Percentiles rank a stretch among this genome's conserved stretches.
phyloP scores from a whole-genome alignment of 2,888 invertebrate species.

The Abscondita cerata region DNA sequence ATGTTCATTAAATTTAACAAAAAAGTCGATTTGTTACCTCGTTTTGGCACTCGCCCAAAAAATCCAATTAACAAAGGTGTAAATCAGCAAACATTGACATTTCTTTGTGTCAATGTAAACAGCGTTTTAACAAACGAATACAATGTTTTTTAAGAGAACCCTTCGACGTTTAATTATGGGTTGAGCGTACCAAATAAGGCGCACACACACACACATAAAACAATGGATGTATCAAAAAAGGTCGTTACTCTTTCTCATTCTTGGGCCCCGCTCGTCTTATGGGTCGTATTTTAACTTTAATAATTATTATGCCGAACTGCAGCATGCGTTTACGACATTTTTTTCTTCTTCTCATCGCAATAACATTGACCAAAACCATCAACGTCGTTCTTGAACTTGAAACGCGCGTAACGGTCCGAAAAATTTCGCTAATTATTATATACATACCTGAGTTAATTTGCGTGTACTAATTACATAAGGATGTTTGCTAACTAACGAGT shows the following conservation, averaged over 20 bases:
- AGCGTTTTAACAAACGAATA: slow-evolving; percentile 21
- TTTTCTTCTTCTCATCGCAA: too few relatives aligned
- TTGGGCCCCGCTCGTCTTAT: slow-evolving; percentile 24
- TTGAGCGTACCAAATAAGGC: slow-evolving; percentile 23
- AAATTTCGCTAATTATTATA: neutral
- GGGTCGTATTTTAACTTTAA: slow-evolving; percentile 34
- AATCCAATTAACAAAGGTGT: slow-evolving; percentile 16
- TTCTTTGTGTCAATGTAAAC: slow-evolving; percentile 22
- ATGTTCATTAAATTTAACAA: too few relatives aligned
- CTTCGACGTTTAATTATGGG: slow-evolving; percentile 31
- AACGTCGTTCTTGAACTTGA: slow-evolving; percentile 30
- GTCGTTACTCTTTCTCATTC: slow-evolving; percentile 32
- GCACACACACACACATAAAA: too few relatives aligned
- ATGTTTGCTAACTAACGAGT: slow-evolving; percentile 3
- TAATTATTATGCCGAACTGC: slow-evolving; percentile 31
- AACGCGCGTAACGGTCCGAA: neutral
- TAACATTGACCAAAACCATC: slow-evolving; percentile 13
- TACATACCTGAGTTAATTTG: slow-evolving; percentile 1
- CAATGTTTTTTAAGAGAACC: slow-evolving; percentile 23
- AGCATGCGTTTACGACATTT: slow-evolving; percentile 33
- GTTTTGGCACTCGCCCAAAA: neutral
- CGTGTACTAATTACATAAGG: neutral
- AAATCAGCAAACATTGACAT: slow-evolving; percentile 21
- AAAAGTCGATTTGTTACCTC: too few relatives aligned
- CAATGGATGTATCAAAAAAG: slow-evolving; percentile 34